A percentile compares a stretch with the other conserved stretches of the same genome.
Conservation (phyloP, 2,797 vertebrate species). For the Cynopterus sphinx region DNA sequence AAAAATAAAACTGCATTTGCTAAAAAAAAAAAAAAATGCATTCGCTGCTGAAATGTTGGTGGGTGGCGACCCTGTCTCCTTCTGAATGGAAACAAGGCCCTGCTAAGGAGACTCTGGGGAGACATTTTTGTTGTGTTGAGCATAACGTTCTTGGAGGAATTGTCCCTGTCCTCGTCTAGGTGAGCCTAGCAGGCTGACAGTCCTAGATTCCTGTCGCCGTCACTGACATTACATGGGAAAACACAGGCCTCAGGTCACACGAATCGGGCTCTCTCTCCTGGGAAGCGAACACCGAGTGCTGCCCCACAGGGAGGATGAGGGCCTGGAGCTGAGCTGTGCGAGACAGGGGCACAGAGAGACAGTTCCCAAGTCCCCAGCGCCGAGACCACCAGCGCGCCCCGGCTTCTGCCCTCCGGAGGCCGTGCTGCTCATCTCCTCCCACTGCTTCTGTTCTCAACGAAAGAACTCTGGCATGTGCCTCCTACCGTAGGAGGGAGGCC, state of each 20-base stretch:
- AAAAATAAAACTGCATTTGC: neutral
- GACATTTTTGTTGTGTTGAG: too few relatives aligned
- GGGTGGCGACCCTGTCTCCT: too few relatives aligned
- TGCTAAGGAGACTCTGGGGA: neutral
- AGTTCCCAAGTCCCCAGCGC: neutral
- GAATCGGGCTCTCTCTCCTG: neutral
- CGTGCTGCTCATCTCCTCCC: neutral
- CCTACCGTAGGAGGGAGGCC: accelerated
- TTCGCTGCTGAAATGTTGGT: too few relatives aligned
- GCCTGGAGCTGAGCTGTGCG: neutral
- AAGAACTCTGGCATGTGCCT: neutral
- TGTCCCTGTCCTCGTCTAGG: neutral
- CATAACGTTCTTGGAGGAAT: neutral
- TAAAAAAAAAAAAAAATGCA: too few relatives aligned
- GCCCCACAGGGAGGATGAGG: neutral
- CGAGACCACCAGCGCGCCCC: accelerated
- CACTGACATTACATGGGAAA: neutral
- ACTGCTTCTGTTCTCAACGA: neutral
- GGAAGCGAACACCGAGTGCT: neutral
- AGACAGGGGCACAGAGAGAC: neutral
- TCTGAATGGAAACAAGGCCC: neutral
- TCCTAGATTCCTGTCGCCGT: neutral
- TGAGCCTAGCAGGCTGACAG: neutral
- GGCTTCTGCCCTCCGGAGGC: neutral
- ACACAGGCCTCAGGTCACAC: neutral